These are phyloP conservation scores for Melieria omissa DNA, from an alignment of 2,888 invertebrate genomes.

Conservation along the genomic window DNA sequence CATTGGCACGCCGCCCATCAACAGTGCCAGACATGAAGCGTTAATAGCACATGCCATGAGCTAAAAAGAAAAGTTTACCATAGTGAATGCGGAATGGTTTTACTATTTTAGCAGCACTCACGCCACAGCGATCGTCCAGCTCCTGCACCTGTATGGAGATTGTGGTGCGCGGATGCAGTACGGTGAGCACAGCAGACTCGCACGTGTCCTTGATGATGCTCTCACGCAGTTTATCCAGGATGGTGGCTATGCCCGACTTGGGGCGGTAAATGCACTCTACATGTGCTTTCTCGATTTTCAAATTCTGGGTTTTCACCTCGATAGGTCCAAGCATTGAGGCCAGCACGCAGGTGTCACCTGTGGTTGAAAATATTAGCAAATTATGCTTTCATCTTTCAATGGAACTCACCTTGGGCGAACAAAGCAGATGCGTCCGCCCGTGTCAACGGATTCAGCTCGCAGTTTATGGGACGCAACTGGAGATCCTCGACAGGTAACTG, in stretches of 20 bases:
- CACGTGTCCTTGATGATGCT: conserved; percentile 80
- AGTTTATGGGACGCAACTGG: conserved; percentile 69
- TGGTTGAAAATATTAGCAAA: neutral
- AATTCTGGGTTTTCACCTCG: conserved; percentile 80
- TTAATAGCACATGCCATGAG: conserved; percentile 84
- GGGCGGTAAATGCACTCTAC: conserved; percentile 82
- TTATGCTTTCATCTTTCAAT: neutral
- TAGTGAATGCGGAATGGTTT: neutral
- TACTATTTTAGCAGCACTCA: conserved; percentile 63
- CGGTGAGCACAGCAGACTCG: conserved; percentile 77
- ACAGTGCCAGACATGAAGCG: conserved; percentile 82
- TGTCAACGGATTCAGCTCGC: conserved; percentile 78
- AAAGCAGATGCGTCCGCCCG: conserved; percentile 84
- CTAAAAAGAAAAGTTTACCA: conserved; percentile 57
- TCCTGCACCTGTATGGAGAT: conserved; percentile 86
- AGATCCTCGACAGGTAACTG: conserved; percentile 37
- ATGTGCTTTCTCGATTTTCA: conserved; percentile 79
- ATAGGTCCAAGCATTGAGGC: conserved; percentile 86
- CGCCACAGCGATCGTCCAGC: conserved; percentile 84
- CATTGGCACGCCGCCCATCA: conserved; percentile 87
- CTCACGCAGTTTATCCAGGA: conserved; percentile 79
- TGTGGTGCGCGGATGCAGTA: conserved; percentile 83
- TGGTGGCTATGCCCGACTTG: conserved; percentile 79
- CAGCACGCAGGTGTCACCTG: conserved; percentile 82
- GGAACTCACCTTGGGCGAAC: conserved; percentile 76